Conservation (phyloP, 2,888 invertebrate genomes). For the Apantesis nais region DNA sequence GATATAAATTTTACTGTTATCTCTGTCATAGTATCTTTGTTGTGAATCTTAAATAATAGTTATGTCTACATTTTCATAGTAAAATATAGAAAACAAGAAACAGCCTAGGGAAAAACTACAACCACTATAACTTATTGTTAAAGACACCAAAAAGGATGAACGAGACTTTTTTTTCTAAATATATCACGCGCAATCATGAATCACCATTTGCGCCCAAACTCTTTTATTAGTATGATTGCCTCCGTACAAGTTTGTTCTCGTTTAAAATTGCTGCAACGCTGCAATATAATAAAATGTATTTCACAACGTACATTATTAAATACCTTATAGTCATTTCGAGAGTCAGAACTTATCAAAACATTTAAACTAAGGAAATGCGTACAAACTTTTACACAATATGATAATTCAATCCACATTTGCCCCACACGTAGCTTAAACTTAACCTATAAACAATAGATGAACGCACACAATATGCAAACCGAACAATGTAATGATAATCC, state of each 20-base stretch:
- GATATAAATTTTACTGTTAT: constrained; percentile 24
- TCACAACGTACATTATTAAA: neutral
- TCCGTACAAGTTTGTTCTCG: neutral
- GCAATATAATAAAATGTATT: neutral
- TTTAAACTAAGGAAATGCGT: constrained; percentile 27
- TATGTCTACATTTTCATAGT: neutral
- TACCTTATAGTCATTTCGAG: neutral
- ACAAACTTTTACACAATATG: constrained; percentile 30
- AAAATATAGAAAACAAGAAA: neutral
- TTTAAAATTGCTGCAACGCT: neutral
- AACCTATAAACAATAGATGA: constrained; percentile 75
- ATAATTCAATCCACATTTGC: constrained; percentile 45
- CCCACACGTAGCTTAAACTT: constrained; percentile 75
- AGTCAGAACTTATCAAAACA: neutral
- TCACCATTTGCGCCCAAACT: too few species aligned
- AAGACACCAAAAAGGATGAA: neutral
- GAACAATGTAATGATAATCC: constrained; percentile 82
- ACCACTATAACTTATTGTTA: neutral
- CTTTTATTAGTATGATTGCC: neutral
- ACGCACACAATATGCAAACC: constrained; percentile 82
- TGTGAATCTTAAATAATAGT: neutral
- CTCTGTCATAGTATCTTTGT: neutral
- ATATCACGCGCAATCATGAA: too few species aligned
- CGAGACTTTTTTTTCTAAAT: neutral
- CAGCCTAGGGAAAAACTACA: neutral